Evolutionary conservation across 1,140 invertebrate species (phyloP), one percentile per base, ranked within the genome.

Genomic region (Zaprionus africanus): DNA sequence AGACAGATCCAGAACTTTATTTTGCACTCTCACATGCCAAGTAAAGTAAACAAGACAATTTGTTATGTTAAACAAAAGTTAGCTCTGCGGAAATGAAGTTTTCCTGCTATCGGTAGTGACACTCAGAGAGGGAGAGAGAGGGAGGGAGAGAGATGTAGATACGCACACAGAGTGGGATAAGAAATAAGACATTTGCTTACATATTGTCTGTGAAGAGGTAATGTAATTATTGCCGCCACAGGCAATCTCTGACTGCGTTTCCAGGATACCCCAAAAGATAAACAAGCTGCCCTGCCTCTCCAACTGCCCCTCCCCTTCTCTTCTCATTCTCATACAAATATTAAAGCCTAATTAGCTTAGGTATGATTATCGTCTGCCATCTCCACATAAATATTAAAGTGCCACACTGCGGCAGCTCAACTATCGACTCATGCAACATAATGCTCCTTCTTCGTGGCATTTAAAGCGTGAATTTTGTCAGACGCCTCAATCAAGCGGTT

Each of bases 31-130:
- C 69, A 68, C 64, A 87, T 78, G 64, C 80, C 80, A 9, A 46
- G 53, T 76, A 86, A 76, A 84, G 85, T 83, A 88, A 88, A 88
- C 84, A 90, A 88, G 76, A 90, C 85, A 88, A 88, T 88, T 88
- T 88, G 81, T 90, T 90, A 90, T 88, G 84, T 85, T 88, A 84
- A 88, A 79, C 84, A 81, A 88, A 90, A 88, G 84, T 88, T 88
- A 88, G 84, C 90, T 88, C 84, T 88, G 85, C 84, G 85, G 85
- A 88, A 88, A 88, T 90, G 79, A 88, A 90, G 84, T 88, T 88
- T 88, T 88, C 85, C 84, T 84, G 71, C 70, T 81, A 66, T 70
- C 70, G 75, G 68, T 60, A 78, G 78, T 76, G 80, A 82, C 80
- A 83, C 68, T 71, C 73, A 26, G 31, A 53, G 17, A 64, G 26